Evolutionary conservation across 2,888 invertebrate species (phyloP).

Genomic region (Mimas tiliae): DNA sequence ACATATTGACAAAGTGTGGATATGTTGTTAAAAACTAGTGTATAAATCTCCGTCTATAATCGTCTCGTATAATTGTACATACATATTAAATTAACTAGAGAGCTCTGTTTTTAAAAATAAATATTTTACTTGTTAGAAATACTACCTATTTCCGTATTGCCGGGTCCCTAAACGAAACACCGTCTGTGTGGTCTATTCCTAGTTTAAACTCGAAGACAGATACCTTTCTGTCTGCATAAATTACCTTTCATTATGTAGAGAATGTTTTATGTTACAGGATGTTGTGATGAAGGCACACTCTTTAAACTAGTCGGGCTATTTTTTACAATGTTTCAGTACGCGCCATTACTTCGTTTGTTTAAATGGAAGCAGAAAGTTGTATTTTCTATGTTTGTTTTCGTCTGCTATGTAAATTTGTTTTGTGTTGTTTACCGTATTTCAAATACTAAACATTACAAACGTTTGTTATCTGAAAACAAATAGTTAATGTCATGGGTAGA

Average conservation of each 20-base stretch:
- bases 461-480: constrained; percentile 5
- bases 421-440: not conserved
- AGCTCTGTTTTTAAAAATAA: too few species aligned
- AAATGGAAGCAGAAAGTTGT: constrained; percentile 2
- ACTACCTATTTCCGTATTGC: constrained; percentile 24
- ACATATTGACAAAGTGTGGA: too few species aligned
- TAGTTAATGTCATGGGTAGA: not conserved
- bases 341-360: constrained; percentile 54
- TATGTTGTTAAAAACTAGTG: too few species aligned
- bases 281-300: constrained; percentile 71
- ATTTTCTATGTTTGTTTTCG: constrained; percentile 33
- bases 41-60: too few species aligned
- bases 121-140: not conserved
- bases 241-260: constrained; percentile 74
- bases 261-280: constrained; percentile 78
- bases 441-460: too few species aligned
- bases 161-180: constrained; percentile 37
- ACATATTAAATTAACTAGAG: too few species aligned
- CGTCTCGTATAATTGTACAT: too few species aligned
- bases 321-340: constrained; percentile 55
- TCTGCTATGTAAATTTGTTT: constrained; percentile 30
- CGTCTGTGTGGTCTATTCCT: constrained; percentile 57
- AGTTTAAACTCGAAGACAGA: constrained; percentile 51
- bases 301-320: constrained; percentile 52
- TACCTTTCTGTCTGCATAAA: constrained; percentile 74